phyloP scores from a whole-genome alignment of 1,140 invertebrate genomes.

The Euwallacea fornicatus region DNA sequence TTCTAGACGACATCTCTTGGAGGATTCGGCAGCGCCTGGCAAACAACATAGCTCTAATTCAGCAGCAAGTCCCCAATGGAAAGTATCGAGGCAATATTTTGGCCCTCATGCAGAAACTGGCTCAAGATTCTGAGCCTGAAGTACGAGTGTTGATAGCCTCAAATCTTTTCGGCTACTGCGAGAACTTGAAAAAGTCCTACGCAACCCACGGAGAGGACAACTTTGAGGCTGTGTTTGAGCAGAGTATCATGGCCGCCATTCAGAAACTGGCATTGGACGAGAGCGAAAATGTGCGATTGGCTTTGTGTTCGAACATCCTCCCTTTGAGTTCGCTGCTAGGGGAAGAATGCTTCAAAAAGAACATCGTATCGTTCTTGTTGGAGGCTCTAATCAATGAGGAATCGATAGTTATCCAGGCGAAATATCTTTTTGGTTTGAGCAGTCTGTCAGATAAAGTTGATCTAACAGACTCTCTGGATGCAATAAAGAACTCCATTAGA shows the following conservation, averaged over 20 bases:
- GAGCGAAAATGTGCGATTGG: conserved; percentile 42
- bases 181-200: conserved; percentile 42
- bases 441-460: conserved; percentile 38
- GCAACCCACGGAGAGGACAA: conserved; percentile 28
- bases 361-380: conserved; percentile 44
- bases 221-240: conserved; percentile 44
- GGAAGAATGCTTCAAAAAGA: conserved; percentile 41
- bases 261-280: conserved; percentile 40
- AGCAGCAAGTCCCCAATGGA: conserved; percentile 29
- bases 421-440: conserved; percentile 45
- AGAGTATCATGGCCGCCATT: conserved; percentile 46
- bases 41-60: conserved; percentile 41
- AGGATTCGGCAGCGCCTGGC: conserved; percentile 45
- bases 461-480: conserved; percentile 35
- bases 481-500: conserved; percentile 40
- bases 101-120: conserved; percentile 40
- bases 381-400: conserved; percentile 43
- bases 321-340: conserved; percentile 39
- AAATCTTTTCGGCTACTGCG: conserved; percentile 44
- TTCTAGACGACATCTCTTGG: conserved; percentile 46
- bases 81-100: conserved; percentile 39
- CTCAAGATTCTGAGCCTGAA: conserved; percentile 43
- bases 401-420: conserved; percentile 44
- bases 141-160: conserved; percentile 41
- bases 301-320: conserved; percentile 44